phyloP scores from a whole-genome alignment of 2,888 invertebrate genomes.

The Gerris lacustris region DNA sequence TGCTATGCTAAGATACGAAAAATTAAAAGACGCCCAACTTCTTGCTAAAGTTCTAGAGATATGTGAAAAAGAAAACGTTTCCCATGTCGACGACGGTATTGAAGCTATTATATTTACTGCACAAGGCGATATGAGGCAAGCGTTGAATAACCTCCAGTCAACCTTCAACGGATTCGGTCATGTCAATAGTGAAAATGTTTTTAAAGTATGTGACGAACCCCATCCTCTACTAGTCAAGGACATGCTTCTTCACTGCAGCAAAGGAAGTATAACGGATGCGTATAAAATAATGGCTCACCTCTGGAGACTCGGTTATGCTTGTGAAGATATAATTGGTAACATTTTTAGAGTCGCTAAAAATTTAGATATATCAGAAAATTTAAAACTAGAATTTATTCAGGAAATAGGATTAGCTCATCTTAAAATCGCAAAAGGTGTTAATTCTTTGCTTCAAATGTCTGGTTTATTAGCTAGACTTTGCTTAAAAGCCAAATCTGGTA shows the following conservation, averaged over 20 bases:
- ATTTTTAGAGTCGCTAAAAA: slow-evolving; percentile 88
- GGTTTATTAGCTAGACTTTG: slow-evolving; percentile 78
- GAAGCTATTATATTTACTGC: slow-evolving; percentile 96
- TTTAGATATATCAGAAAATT: slow-evolving; percentile 62
- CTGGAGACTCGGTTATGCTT: slow-evolving; percentile 87
- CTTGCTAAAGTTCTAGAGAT: slow-evolving; percentile 67
- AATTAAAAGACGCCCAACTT: slow-evolving; percentile 80
- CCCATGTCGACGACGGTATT: slow-evolving; percentile 81
- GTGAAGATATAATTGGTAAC: slow-evolving; percentile 92
- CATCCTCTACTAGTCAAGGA: slow-evolving; percentile 85
- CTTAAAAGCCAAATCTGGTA: slow-evolving; percentile 34
- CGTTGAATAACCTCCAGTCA: slow-evolving; percentile 91
- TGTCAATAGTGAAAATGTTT: slow-evolving; percentile 87
- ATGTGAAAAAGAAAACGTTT: slow-evolving; percentile 60
- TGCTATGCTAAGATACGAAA: slow-evolving; percentile 86
- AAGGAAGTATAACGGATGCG: slow-evolving; percentile 71
- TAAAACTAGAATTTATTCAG: slow-evolving; percentile 76
- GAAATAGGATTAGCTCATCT: slow-evolving; percentile 86
- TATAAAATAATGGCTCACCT: slow-evolving; percentile 76
- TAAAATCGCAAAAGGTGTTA: slow-evolving; percentile 78
- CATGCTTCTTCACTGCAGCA: slow-evolving; percentile 74
- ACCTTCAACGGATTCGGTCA: slow-evolving; percentile 83
- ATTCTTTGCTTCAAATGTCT: slow-evolving; percentile 78
- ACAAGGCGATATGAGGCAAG: slow-evolving; percentile 97
- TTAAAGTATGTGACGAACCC: slow-evolving; percentile 98